A percentile compares a stretch with the other conserved stretches of the same genome.
phyloP scores from a whole-genome alignment of 1,140 invertebrate species.

The Palaemon carinicauda region DNA sequence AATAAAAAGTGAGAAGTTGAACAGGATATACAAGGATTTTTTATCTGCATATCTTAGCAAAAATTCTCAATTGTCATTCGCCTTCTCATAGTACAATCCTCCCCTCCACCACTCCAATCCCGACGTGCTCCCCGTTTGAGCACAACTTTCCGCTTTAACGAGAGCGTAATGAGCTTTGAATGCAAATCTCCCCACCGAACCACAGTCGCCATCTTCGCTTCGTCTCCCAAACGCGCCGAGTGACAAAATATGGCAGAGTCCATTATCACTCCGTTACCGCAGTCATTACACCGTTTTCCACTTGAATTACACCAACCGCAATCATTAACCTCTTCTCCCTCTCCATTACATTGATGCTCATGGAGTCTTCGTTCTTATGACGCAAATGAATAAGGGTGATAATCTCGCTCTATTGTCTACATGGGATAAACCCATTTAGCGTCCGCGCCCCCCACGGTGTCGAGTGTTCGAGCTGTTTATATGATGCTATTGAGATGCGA shows the following conservation, averaged over 20 bases:
- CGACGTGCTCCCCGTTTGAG: no score
- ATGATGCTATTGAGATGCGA: neutral
- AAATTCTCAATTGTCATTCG: neutral
- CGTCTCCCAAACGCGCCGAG: neutral
- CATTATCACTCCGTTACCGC: conserved; percentile 27
- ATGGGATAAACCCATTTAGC: no score
- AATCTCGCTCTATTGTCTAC: neutral
- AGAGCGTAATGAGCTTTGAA: no score
- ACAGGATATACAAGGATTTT: neutral
- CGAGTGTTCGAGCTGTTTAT: neutral
- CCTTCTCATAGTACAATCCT: neutral
- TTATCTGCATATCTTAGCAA: no score
- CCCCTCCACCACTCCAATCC: neutral
- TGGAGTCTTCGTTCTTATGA: neutral
- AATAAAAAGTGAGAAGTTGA: no score
- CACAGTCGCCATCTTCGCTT: neutral
- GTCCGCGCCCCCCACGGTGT: neutral
- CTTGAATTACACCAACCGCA: conserved; percentile 32
- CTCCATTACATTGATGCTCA: no score
- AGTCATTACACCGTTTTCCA: conserved; percentile 42
- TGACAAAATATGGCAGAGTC: conserved; percentile 26
- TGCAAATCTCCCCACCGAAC: neutral
- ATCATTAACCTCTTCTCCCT: neutral
- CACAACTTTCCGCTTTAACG: no score
- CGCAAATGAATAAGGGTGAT: neutral